These are phyloP conservation scores for Pseudocheirus occidentalis DNA, from an alignment of 2,797 vertebrate genomes.

Conservation along the genomic window DNA sequence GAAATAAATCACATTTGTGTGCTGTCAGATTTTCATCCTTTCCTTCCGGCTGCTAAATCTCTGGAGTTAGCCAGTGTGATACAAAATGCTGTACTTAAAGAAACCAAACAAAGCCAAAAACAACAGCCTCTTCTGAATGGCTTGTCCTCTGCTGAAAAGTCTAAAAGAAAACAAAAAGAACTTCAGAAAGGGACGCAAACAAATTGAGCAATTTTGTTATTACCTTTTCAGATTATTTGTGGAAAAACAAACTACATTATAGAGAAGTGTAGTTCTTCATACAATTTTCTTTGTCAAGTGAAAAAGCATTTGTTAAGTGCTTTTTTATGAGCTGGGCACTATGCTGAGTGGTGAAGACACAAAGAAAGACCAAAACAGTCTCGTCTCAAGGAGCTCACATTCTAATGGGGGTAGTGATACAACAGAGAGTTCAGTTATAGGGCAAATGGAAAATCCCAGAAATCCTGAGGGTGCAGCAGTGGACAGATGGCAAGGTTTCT, in stretches of 20 bases:
- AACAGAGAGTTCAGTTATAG: not conserved
- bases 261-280: not conserved
- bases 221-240: not conserved
- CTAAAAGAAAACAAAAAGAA: constrained; percentile 32
- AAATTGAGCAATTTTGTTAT: not conserved
- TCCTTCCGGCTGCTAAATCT: constrained; percentile 44
- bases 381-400: not conserved
- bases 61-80: not conserved
- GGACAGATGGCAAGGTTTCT: not conserved
- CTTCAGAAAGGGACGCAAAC: constrained; percentile 18
- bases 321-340: not conserved
- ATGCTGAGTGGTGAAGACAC: not conserved
- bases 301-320: not conserved
- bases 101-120: not conserved
- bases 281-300: not conserved
- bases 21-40: constrained; percentile 22
- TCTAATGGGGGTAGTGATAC: not conserved
- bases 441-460: not conserved
- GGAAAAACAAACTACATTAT: not conserved
- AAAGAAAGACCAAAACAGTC: not conserved
- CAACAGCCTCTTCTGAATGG: not conserved
- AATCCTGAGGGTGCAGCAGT: not conserved
- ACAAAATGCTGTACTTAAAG: constrained; percentile 32
- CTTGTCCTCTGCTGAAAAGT: constrained; percentile 28
- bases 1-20: constrained; percentile 41